Conservation (phyloP, 2,888 invertebrate genomes). For the Sthenelais limicola region DNA sequence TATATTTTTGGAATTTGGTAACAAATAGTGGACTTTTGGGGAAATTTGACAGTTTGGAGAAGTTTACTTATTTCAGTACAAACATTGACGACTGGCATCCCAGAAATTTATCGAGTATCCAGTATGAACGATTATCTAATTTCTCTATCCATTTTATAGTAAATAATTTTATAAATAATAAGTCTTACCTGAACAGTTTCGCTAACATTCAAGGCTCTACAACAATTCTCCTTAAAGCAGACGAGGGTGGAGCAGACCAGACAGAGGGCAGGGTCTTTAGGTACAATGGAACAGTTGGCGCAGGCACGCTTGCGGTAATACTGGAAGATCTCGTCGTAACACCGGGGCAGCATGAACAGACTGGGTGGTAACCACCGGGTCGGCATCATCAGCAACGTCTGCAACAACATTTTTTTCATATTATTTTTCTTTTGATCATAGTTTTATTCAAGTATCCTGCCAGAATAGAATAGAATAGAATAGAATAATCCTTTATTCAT, state of each 20-base stretch:
- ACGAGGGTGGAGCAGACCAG: conserved; percentile 93
- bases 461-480: too few species aligned
- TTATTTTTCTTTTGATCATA: background rate
- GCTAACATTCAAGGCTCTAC: conserved; percentile 79
- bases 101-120: too few species aligned
- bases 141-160: too few species aligned
- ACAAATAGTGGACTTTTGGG: too few species aligned
- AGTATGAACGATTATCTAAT: too few species aligned
- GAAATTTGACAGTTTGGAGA: too few species aligned
- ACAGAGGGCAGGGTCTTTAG: conserved; percentile 92
- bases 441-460: too few species aligned
- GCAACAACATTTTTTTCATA: conserved; percentile 7
- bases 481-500: too few species aligned
- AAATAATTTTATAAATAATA: too few species aligned
- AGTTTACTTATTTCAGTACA: too few species aligned
- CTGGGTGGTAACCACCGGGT: conserved; percentile 83
- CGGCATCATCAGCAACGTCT: conserved; percentile 60
- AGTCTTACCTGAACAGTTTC: conserved; percentile 84
- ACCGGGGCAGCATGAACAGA: conserved; percentile 87
- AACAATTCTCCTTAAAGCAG: conserved; percentile 78
- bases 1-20: too few species aligned
- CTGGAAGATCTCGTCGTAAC: conserved; percentile 93
- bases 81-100: too few species aligned
- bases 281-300: conserved; percentile 83
- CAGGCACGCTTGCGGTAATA: conserved; percentile 94